phyloP scores from a whole-genome alignment of 2,797 vertebrate genomes.

The Myripristis jacobus region DNA sequence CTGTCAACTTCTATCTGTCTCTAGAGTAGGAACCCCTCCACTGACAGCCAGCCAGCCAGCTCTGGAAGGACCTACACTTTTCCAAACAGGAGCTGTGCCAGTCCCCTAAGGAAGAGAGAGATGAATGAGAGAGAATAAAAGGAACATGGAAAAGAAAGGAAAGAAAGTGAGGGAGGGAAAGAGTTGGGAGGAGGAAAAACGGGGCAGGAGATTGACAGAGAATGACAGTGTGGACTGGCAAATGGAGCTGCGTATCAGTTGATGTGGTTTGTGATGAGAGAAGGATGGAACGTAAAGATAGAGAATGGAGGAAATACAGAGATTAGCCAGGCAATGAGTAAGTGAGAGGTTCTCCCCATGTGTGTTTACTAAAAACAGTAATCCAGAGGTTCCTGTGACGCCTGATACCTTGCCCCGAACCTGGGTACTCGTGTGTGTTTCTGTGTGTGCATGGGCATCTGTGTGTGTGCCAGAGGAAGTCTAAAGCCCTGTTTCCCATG shows the following conservation, averaged over 20 bases:
- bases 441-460: constrained; percentile 32
- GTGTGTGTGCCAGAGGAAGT: constrained; percentile 73
- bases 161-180: constrained; percentile 8
- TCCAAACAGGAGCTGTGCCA: constrained; percentile 56
- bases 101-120: constrained; percentile 20
- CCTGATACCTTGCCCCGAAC: constrained; percentile 58
- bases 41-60: constrained; percentile 48
- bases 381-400: constrained; percentile 66
- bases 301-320: constrained; percentile 22
- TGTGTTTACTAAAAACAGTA: constrained; percentile 62
- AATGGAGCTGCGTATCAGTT: constrained; percentile 2
- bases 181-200: constrained; percentile 13
- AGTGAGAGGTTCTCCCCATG: constrained; percentile 42
- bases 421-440: constrained; percentile 40
- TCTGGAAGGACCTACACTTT: constrained; percentile 46
- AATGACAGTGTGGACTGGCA: constrained; percentile 5
- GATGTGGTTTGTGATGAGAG: constrained; percentile 13
- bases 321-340: constrained; percentile 43
- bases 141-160: constrained; percentile 33
- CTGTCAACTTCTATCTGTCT: constrained; percentile 56
- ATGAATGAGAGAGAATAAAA: constrained; percentile 33
- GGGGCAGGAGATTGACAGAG: constrained; percentile 7
- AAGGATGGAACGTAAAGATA: constrained; percentile 15
- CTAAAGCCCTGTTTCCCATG: constrained; percentile 79
- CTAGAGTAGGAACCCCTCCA: constrained; percentile 31